Conservation (phyloP, 2,113 vertebrate genomes). For the Planiliza haematocheilus region DNA sequence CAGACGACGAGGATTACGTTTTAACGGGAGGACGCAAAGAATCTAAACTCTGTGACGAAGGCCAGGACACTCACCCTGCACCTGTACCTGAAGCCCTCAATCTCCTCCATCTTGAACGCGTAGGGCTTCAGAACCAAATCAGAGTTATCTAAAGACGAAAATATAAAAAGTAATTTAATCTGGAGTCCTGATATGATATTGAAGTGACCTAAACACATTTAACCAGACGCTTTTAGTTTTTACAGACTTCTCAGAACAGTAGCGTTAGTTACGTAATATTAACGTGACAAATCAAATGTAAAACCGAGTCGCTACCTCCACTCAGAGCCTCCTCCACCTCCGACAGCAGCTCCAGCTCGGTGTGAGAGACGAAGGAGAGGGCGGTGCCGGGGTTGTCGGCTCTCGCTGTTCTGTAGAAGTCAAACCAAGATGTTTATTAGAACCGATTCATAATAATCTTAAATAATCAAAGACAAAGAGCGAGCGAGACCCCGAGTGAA, state of each 20-base stretch:
- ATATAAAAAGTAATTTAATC: too few species aligned
- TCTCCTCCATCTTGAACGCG: slow-evolving; percentile 90
- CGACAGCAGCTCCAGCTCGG: slow-evolving; percentile 79
- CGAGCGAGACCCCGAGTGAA: too few species aligned
- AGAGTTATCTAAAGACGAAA: slow-evolving; percentile 76
- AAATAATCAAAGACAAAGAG: not conserved
- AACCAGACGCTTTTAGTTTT: too few species aligned
- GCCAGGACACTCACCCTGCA: slow-evolving; percentile 86
- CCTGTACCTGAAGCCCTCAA: slow-evolving; percentile 91
- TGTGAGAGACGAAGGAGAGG: slow-evolving; percentile 87
- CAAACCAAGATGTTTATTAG: not conserved
- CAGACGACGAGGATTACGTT: too few species aligned
- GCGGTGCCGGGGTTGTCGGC: slow-evolving; percentile 89
- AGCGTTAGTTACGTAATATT: too few species aligned
- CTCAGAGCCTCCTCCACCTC: slow-evolving; percentile 86
- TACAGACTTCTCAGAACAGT: too few species aligned
- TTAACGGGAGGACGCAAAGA: too few species aligned
- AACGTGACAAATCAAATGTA: too few species aligned
- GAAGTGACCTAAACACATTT: too few species aligned
- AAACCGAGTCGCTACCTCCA: slow-evolving; percentile 79
- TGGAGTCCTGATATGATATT: too few species aligned
- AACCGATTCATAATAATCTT: not conserved
- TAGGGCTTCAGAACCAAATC: slow-evolving; percentile 85
- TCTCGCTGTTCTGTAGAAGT: slow-evolving; percentile 86
- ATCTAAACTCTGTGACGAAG: not conserved